Evolutionary conservation across 2,888 invertebrate species (phyloP), one percentile per base, ranked within the genome.

Genomic region (Altica lythri): DNA sequence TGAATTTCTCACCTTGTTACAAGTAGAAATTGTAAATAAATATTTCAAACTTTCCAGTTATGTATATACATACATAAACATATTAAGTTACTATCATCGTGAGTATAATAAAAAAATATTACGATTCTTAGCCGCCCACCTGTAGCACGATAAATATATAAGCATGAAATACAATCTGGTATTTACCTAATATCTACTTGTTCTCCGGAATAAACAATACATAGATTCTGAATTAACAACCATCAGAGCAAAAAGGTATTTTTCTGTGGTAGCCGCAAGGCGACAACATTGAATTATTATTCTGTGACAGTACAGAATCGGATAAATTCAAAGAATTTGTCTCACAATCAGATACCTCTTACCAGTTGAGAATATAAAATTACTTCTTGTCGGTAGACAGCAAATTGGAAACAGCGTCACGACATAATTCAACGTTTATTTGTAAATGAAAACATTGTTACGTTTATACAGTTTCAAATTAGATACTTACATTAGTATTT

Each of bases 281-380:
- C 18, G 44, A 43, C 43, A 43, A 9, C 14, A 16, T 43, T 29
- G 14, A 45, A 53, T 53, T 47, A 40, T 40, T 53, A 53, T 53
- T 34, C 53, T 35, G 19, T 17, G 27, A 22, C 37, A 44, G 35
- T 30, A 40, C 27, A 25, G 16, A 35, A 29, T 43, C 18, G 25
- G 34, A 48, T 48, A 5, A 44, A 48, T 53, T 53, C 53, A 19
- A 37, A 37, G 53, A 48, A 53, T 44, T 43, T 30, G 37, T 53
- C 42, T 43, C 42, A 37, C 38, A 43, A 43, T 53, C 47, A 12
- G 35, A 43, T 42, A 48, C 38, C 29, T n/a, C 13, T 13, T 42
- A 48, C 38, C 29, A 14, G 9, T 13, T 4, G 10, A 48, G 49
- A 40, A 49, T 32, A 49, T 22, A 30, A 40, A 27, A 38, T 42